Evolutionary conservation across 2,888 invertebrate species (phyloP).

Genomic region (Ptilodon capucinus): DNA sequence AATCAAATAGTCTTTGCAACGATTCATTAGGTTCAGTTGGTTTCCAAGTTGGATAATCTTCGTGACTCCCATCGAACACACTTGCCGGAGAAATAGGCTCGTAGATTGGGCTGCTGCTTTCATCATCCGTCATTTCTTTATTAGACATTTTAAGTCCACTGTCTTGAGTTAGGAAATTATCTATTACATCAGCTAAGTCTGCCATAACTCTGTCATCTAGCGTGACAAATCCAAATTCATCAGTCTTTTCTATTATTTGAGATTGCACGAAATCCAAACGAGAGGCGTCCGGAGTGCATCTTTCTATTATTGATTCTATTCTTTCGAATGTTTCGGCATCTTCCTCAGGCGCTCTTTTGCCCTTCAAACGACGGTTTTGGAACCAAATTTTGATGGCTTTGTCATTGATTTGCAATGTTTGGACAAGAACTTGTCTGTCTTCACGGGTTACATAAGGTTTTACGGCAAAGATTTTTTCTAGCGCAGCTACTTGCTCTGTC

Average conservation of each 20-base stretch:
- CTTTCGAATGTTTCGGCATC: conserved; percentile 6
- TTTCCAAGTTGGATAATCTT: conserved; percentile 25
- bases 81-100: conserved; percentile 64
- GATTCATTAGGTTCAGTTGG: conserved; percentile 33
- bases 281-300: conserved; percentile 13
- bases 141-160: conserved; percentile 6
- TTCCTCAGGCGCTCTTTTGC: conserved; percentile 72
- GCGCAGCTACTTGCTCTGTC: conserved; percentile 85
- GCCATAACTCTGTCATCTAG: conserved; percentile 47
- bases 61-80: conserved; percentile 20
- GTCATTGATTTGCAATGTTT: conserved; percentile 84
- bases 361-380: conserved; percentile 88
- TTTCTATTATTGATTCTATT: conserved; percentile 3
- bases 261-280: conserved; percentile 47
- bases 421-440: conserved; percentile 85
- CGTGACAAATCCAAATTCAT: conserved; percentile 51
- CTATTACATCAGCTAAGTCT: conserved; percentile 45
- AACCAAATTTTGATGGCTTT: conserved; percentile 91
- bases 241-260: conserved; percentile 44
- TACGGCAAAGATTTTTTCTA: conserved; percentile 87
- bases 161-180: conserved; percentile 31
- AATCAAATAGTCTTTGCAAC: conserved; percentile 37
- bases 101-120: conserved; percentile 34
- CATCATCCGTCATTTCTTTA: conserved; percentile 6
- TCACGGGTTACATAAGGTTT: conserved; percentile 87